phyloP scores from a whole-genome alignment of 2,113 vertebrate genomes.

The Notiomystis cincta region DNA sequence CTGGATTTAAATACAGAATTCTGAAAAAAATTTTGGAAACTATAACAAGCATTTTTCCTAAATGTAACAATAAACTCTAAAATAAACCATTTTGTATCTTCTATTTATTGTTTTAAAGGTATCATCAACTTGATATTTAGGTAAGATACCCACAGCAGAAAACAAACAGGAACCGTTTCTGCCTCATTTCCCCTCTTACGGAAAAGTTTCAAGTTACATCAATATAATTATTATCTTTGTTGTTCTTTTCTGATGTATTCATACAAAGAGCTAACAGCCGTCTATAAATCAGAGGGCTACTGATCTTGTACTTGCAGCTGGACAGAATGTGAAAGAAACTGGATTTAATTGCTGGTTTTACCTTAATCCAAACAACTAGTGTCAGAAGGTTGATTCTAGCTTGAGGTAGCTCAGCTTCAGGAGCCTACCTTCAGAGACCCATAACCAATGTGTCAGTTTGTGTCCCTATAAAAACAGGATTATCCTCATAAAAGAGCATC shows the following conservation, averaged over 20 bases:
- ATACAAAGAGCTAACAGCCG: not conserved
- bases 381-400: not conserved
- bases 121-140: not conserved
- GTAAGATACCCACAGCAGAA: not conserved
- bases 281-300: not conserved
- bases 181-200: fast-evolving
- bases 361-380: not conserved
- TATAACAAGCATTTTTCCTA: not conserved
- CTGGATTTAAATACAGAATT: not conserved
- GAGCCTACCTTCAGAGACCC: not conserved
- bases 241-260: not conserved
- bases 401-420: not conserved
- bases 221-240: not conserved
- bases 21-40: not conserved
- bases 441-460: not conserved
- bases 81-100: not conserved
- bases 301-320: not conserved
- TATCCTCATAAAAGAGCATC: not conserved
- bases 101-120: not conserved
- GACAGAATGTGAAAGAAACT: not conserved
- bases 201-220: not conserved
- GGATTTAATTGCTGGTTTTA: not conserved
- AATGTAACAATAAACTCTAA: not conserved
- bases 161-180: not conserved
- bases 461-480: not conserved